Percentiles rank a stretch among this genome's conserved stretches.
These are phyloP conservation scores for Pangasius macronema DNA, from an alignment of 2,797 vertebrate genomes.

Conservation along the genomic window DNA sequence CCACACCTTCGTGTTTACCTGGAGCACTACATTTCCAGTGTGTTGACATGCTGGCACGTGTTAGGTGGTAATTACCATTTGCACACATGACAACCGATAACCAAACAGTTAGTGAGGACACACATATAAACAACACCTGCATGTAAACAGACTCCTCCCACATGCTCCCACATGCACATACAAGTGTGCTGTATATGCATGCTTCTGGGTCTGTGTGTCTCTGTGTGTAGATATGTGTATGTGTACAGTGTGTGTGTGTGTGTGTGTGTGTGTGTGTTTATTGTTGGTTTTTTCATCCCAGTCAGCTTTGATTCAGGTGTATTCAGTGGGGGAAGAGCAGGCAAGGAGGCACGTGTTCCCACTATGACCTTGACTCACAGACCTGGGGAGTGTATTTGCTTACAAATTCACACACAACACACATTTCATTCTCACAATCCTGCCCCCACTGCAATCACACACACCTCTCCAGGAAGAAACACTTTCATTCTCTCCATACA, in stretches of 20 bases:
- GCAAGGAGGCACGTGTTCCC: constrained; percentile 64
- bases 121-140: constrained; percentile 50
- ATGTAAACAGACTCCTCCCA: constrained; percentile 43
- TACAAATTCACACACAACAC: constrained; percentile 39
- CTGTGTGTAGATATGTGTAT: neutral
- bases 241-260: constrained; percentile 13
- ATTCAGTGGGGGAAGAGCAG: constrained; percentile 56
- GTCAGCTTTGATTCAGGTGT: constrained; percentile 72
- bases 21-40: constrained; percentile 13
- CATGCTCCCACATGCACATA: neutral
- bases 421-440: constrained; percentile 37
- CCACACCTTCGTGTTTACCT: constrained; percentile 42
- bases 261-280: constrained; percentile 38
- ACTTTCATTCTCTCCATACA: constrained; percentile 35
- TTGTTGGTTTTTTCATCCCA: constrained; percentile 69
- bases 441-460: neutral
- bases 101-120: constrained; percentile 45
- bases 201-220: neutral
- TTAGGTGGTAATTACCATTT: constrained; percentile 48
- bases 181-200: neutral
- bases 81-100: constrained; percentile 48
- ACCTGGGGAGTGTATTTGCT: constrained; percentile 38
- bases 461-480: constrained; percentile 2
- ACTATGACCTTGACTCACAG: constrained; percentile 71
- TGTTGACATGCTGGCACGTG: constrained; percentile 35